Base-by-base conservation (phyloP, 2,888 invertebrate species). In the Copidosoma aretas region DNA sequence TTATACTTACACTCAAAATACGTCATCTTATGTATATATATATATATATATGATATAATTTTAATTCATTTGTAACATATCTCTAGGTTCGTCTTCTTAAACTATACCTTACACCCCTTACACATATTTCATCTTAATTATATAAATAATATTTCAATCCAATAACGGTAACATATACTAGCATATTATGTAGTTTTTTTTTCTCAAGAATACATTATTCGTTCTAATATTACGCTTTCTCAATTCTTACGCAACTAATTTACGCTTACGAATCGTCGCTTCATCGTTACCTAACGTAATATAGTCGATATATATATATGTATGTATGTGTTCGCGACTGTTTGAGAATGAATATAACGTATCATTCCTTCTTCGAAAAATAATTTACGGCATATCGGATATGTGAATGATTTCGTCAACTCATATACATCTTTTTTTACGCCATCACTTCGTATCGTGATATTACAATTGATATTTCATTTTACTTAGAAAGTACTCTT, bases 121-220 rank as follows among this genome's bases (percentile, higher is more conserved):
- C 64, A 62, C 67, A 66, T n/a, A 54, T 68, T 41, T n/a, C 41
- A 61, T 67, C 67, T 60, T 52, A 64, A 71, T 68, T 80, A 80
- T 76, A 81, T 81, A 81, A 81, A 81, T 80, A 80, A 79, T 81
- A 79, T 80, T 80, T 76, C 75, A 80, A 81, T 80, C 71, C 76
- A 75, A 76, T 80, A 81, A 82, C 81, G 81, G 77, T 81, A 81
- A 81, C 81, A 80, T 80, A 75, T 73, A 70, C 73, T 75, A 76
- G 68, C 72, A 71, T 75, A 71, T 49, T 71, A 63, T 67, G 24
- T 63, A 62, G 32, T 32, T 32, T 24, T 66, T 67, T 57, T 62
- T 59, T 46, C 22, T 59, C 46, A 22, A 65, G 68, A 71, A 63
- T 73, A 68, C 73, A 59, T 15, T 64, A 68, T 17, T 8, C 72